Percentiles rank a stretch among this genome's conserved stretches.
Evolutionary conservation across 2,888 invertebrate species (phyloP).

Genomic region (Scaptomyza polygonia): DNA sequence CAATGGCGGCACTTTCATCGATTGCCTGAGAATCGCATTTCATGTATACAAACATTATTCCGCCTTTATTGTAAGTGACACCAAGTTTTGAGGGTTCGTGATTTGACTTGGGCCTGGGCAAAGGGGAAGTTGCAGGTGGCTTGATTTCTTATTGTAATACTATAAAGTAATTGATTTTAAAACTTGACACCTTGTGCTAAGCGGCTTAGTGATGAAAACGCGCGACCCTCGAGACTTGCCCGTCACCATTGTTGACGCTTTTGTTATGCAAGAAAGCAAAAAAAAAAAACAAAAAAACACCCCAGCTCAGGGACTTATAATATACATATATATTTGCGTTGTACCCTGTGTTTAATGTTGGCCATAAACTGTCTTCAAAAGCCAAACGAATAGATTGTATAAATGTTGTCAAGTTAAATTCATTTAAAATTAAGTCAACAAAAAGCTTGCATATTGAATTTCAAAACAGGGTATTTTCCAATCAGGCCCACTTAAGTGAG

Average conservation of each 20-base stretch:
- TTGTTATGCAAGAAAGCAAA: constrained; percentile 27
- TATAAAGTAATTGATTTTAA: constrained; percentile 75
- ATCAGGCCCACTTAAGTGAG: background rate
- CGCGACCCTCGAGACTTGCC: constrained; percentile 46
- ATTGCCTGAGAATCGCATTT: constrained; percentile 39
- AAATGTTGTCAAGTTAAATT: too few species aligned
- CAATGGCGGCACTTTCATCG: constrained; percentile 33
- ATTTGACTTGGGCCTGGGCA: background rate
- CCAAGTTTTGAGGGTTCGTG: constrained; percentile 14
- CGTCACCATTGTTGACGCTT: constrained; percentile 30
- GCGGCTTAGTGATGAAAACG: constrained; percentile 63
- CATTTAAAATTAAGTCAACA: too few species aligned
- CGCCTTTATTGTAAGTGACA: constrained; percentile 26
- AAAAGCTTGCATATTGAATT: too few species aligned
- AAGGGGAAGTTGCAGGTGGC: background rate
- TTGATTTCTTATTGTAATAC: constrained; percentile 55
- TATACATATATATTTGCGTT: background rate
- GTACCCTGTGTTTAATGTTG: background rate
- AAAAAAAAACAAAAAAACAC: background rate
- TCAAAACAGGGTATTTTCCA: background rate
- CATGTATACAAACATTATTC: constrained; percentile 46
- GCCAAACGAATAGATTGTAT: too few species aligned
- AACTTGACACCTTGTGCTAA: constrained; percentile 77
- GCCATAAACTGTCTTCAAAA: background rate
- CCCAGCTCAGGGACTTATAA: background rate